Evolutionary conservation across 2,888 invertebrate species (phyloP).

Genomic region (Trileptium ribeirensis): DNA sequence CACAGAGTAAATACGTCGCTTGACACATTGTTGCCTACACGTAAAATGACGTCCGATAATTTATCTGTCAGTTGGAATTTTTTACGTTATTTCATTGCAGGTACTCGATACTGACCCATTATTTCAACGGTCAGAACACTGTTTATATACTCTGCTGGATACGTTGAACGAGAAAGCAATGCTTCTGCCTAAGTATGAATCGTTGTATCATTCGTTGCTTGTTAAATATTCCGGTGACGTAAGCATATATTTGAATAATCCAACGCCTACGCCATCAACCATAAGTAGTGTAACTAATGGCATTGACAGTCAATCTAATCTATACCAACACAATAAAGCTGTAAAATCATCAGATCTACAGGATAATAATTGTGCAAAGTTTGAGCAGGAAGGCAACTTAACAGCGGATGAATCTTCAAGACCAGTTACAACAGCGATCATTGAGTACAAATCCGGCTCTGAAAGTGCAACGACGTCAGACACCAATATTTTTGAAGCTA

Average conservation of each 20-base stretch:
- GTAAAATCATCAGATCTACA: not conserved
- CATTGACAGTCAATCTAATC: not conserved
- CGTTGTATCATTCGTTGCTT: slow-evolving; percentile 34
- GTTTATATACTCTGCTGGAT: slow-evolving; percentile 59
- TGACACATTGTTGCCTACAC: too few species aligned
- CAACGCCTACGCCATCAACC: not conserved
- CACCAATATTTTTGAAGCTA: not conserved
- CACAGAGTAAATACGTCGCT: too few species aligned
- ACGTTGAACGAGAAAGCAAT: slow-evolving; percentile 56
- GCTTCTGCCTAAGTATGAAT: slow-evolving; percentile 48
- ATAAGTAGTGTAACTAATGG: not conserved
- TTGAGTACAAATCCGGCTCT: too few species aligned
- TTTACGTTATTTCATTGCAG: slow-evolving; percentile 51
- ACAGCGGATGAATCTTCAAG: not conserved
- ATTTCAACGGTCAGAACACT: slow-evolving; percentile 59
- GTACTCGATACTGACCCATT: slow-evolving; percentile 60
- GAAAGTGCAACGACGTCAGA: not conserved
- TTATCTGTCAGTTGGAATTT: not conserved
- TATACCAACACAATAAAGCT: not conserved
- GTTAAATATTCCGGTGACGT: slow-evolving; percentile 26
- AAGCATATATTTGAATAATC: slow-evolving; percentile 26
- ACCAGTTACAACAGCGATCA: not conserved
- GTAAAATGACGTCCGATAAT: too few species aligned
- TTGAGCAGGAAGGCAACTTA: too few species aligned
- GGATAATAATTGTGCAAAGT: too few species aligned